Conservation (phyloP, 2,888 invertebrate genomes). For the Archips crataeganus region DNA sequence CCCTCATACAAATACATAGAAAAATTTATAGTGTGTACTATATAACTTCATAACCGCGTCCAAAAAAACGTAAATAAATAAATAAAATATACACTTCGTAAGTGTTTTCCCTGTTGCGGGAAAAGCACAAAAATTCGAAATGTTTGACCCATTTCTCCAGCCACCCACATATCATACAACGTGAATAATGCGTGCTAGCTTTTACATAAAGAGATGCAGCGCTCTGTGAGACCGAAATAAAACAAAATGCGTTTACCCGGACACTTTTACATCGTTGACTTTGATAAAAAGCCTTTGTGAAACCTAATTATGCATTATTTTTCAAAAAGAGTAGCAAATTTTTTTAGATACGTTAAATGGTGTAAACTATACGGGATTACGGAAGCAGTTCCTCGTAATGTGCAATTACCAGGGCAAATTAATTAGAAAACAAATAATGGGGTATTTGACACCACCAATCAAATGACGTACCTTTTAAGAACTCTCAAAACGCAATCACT, state of each 20-base stretch:
- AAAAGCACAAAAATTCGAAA: constrained; percentile 32
- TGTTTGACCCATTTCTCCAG: constrained; percentile 40
- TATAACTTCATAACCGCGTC: background rate
- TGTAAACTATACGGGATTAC: background rate
- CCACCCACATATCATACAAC: constrained; percentile 35
- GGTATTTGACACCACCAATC: too few relatives aligned
- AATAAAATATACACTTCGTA: constrained; percentile 23
- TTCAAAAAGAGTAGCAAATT: constrained; percentile 12
- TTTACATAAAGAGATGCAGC: constrained; percentile 39
- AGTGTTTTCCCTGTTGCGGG: constrained; percentile 35
- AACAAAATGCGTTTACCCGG: constrained; percentile 27
- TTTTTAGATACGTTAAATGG: background rate
- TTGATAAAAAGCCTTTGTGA: constrained; percentile 29
- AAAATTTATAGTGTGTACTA: background rate
- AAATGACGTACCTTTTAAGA: too few relatives aligned
- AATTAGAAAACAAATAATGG: background rate
- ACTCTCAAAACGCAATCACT: too few relatives aligned
- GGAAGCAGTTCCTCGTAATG: too few relatives aligned
- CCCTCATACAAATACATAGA: background rate
- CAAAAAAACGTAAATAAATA: constrained; percentile 22
- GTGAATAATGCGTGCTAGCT: constrained; percentile 38
- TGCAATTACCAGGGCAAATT: background rate
- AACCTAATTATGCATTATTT: constrained; percentile 16
- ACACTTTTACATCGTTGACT: constrained; percentile 32
- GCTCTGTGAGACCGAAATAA: constrained; percentile 30